Evolutionary conservation across 1,140 invertebrate species (phyloP), one percentile per base, ranked within the genome.

Genomic region (Meloidogyne hapla): DNA sequence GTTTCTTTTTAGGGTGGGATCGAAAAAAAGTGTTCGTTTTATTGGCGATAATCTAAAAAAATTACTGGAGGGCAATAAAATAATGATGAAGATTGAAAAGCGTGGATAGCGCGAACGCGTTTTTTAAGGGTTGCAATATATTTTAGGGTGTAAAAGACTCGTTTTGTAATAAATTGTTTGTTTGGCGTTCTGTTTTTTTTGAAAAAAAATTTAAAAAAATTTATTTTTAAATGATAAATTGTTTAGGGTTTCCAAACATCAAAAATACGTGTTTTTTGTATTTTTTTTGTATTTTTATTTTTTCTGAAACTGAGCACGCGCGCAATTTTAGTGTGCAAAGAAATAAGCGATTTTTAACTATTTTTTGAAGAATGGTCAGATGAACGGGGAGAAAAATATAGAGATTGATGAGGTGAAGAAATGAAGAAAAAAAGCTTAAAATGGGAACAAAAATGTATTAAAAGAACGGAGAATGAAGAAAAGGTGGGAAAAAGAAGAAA

Each of bases 351-450:
- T n/a, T 21, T 0, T n/a, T 56, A n/a, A n/a, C 18, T n/a, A n/a
- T n/a, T n/a, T 56, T 56, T 56, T 56, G 18, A 56, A 56, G n/a
- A 56, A 56, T 56, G 48, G 48, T 56, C 48, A 56, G 6, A 56
- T 56, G 48, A 56, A 56, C 48, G 48, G 48, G 48, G 6, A n/a
- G n/a, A n/a, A 48, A 56, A n/a, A n/a, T n/a, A 56, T 6, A 56
- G 48, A 56, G 48, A 56, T 56, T 56, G 48, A 56, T 56, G 48
- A 56, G 48, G 48, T 56, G 48, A 56, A 56, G 48, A 56, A 48
- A 18, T 18, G 45, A 56, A 56, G 18, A n/a, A 48, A 48, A 56
- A 56, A 56, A n/a, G 8, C 18, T 56, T 56, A 56, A 56, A 56
- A 56, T 56, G 48, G 6, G 48, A 56, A 56, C 48, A 56, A 56